Evolutionary conservation across 2,797 vertebrate genomes (phyloP).

Genomic region (Oreochromis grahami): DNA sequence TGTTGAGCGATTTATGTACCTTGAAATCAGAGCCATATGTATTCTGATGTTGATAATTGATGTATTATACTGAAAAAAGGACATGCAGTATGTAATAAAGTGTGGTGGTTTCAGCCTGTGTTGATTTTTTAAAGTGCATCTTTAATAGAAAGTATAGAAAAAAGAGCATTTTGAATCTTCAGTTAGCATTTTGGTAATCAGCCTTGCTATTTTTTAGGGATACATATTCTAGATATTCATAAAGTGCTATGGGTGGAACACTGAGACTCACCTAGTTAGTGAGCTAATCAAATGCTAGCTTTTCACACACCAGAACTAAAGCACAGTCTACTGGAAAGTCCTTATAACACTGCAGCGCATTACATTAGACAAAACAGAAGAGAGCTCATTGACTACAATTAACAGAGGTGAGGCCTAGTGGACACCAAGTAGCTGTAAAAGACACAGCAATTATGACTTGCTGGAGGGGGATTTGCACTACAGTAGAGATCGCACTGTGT

Average conservation of each 20-base stretch:
- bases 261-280: background rate
- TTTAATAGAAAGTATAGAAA: background rate
- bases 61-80: slow-evolving; percentile 41
- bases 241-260: background rate
- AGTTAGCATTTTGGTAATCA: background rate
- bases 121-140: background rate
- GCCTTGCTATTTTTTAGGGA: background rate
- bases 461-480: background rate
- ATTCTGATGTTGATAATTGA: slow-evolving; percentile 62
- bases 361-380: background rate
- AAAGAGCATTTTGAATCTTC: background rate
- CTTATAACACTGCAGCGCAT: background rate
- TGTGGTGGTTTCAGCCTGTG: slow-evolving; percentile 36
- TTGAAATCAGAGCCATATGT: slow-evolving; percentile 67
- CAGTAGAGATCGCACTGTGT: background rate
- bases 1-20: slow-evolving; percentile 58
- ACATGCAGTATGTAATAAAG: slow-evolving; percentile 70
- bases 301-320: background rate
- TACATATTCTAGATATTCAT: background rate
- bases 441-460: background rate
- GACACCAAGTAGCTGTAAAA: background rate
- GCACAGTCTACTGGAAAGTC: background rate
- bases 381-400: background rate
- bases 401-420: background rate
- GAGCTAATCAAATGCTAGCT: background rate